These are phyloP conservation scores for Stenodera caucasica DNA, from an alignment of 2,888 invertebrate genomes.

Conservation along the genomic window DNA sequence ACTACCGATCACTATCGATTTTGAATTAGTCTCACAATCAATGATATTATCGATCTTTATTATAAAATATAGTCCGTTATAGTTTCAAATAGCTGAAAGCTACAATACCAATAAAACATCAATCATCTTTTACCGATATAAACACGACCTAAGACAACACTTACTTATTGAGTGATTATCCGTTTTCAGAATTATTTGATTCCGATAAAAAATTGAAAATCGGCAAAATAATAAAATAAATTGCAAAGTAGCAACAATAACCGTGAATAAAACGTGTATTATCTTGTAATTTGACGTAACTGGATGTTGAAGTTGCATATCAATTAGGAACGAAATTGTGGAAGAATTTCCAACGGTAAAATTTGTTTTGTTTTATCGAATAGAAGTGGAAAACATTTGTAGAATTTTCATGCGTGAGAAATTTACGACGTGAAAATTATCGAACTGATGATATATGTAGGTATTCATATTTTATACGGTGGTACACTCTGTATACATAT, in stretches of 20 bases:
- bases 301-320: conserved; percentile 16
- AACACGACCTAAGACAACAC: not conserved
- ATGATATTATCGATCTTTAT: not conserved
- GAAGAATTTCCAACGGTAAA: conserved; percentile 23
- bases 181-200: no score
- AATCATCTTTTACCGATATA: not conserved
- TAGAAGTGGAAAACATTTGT: conserved; percentile 9
- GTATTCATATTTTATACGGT: no score
- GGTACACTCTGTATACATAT: no score
- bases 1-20: not conserved
- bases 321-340: conserved; percentile 14
- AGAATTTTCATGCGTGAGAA: conserved; percentile 18
- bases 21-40: not conserved
- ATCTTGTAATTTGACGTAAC: conserved; percentile 7
- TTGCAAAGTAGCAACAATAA: conserved; percentile 9
- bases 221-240: conserved; percentile 8
- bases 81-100: not conserved
- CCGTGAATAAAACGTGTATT: conserved; percentile 2
- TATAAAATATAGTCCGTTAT: not conserved
- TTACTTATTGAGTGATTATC: not conserved
- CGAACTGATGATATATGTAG: no score
- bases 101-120: not conserved
- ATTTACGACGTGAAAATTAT: conserved; percentile 5
- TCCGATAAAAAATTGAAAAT: no score
- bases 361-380: not conserved